phyloP scores from a whole-genome alignment of 2,113 vertebrate species.

The Pao palembangensis region DNA sequence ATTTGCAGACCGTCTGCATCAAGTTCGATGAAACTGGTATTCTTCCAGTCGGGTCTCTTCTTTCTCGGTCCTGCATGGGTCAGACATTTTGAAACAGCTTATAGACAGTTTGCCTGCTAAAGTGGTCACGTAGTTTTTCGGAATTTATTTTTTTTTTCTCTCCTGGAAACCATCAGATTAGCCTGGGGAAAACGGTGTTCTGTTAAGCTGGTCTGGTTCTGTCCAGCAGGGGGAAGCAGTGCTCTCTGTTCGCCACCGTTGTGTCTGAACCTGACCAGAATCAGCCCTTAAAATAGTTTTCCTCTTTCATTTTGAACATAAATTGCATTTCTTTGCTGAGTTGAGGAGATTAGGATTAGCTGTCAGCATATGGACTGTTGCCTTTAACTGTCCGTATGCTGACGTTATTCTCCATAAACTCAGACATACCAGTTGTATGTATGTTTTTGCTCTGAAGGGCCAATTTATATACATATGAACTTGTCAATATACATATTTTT shows the following conservation, averaged over 20 bases:
- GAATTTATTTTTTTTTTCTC: not conserved
- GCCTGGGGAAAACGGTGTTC: not conserved
- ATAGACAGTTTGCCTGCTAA: no score
- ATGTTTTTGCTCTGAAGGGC: slow-evolving; percentile 73
- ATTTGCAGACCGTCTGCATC: no score
- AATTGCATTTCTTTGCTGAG: not conserved
- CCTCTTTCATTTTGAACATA: slow-evolving; percentile 41
- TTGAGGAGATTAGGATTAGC: slow-evolving; percentile 22
- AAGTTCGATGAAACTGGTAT: no score
- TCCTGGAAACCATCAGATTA: no score
- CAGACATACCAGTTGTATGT: slow-evolving; percentile 62
- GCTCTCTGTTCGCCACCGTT: not conserved
- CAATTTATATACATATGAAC: slow-evolving; percentile 79
- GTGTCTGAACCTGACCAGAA: no score
- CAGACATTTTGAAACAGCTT: no score
- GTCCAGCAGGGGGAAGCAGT: slow-evolving; percentile 60
- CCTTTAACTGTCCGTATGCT: slow-evolving; percentile 17
- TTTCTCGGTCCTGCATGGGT: no score
- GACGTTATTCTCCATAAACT: slow-evolving; percentile 42
- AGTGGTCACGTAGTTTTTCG: no score
- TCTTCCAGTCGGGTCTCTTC: no score
- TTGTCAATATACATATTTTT: slow-evolving; percentile 80
- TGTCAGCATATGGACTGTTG: slow-evolving; percentile 5
- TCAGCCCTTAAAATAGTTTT: no score
- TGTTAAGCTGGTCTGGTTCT: not conserved